These are phyloP conservation scores for Sterrhoptilus dennistouni DNA, from an alignment of 2,113 vertebrate genomes.

Conservation along the genomic window DNA sequence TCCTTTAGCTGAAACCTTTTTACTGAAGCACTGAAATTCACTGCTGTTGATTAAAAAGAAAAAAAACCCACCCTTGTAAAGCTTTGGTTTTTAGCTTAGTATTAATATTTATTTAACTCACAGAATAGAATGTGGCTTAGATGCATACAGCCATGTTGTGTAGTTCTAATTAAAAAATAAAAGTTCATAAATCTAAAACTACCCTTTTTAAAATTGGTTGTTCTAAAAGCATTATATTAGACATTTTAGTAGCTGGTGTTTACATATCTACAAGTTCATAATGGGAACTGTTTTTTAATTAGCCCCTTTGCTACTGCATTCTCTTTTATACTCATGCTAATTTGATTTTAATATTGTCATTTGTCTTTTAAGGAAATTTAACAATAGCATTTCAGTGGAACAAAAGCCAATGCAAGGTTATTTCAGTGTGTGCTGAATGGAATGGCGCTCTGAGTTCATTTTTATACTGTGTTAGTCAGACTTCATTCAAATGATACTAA, in stretches of 20 bases:
- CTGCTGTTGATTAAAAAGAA: not conserved
- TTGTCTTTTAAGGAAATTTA: slow-evolving; percentile 17
- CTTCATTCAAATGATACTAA: not conserved
- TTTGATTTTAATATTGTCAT: not conserved
- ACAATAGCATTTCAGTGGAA: not conserved
- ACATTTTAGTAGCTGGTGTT: not conserved
- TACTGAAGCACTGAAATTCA: not conserved
- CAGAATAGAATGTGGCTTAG: not conserved
- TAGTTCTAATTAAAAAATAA: not conserved
- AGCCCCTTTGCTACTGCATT: not conserved
- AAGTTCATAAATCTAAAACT: not conserved
- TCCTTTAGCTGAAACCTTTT: not conserved
- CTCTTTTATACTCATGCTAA: not conserved
- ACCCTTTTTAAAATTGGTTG: not conserved
- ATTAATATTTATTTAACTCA: not conserved
- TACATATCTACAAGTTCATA: not conserved
- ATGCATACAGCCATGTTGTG: not conserved
- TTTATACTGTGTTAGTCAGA: not conserved
- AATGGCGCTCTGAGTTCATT: not conserved
- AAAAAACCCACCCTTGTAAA: not conserved
- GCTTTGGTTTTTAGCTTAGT: not conserved
- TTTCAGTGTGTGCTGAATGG: not conserved
- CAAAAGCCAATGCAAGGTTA: not conserved
- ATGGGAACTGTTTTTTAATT: not conserved
- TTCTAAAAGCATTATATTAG: not conserved